A percentile compares a stretch with the other conserved stretches of the same genome.
These are phyloP conservation scores for Artibeus lituratus DNA, from an alignment of 2,797 vertebrate species.

Conservation along the genomic window DNA sequence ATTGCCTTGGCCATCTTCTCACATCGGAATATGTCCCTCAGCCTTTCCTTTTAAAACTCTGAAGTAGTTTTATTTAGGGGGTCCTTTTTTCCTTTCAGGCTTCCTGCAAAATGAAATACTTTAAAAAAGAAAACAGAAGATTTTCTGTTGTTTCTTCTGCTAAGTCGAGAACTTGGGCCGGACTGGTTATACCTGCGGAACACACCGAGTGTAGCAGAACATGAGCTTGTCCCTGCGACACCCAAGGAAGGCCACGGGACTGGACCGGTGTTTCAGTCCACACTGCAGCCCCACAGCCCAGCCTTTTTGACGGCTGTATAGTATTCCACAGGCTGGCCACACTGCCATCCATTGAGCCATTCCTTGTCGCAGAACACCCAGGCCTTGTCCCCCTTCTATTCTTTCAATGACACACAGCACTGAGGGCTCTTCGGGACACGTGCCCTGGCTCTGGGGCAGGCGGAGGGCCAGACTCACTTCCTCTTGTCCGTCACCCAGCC, in stretches of 20 bases:
- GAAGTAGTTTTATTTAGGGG: background rate
- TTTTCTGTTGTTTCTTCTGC: background rate
- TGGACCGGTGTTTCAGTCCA: background rate
- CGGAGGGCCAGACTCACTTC: background rate
- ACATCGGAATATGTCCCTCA: background rate
- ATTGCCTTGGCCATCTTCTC: background rate
- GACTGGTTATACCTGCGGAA: background rate
- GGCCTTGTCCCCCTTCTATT: background rate
- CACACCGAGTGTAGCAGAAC: accelerated
- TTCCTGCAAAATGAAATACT: background rate
- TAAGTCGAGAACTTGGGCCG: background rate
- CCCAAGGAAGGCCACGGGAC: no score
- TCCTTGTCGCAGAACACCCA: no score
- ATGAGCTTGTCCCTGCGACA: no score
- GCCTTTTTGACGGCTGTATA: background rate
- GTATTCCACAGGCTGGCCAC: background rate
- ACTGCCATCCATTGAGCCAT: background rate
- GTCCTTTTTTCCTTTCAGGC: background rate
- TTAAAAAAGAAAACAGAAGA: background rate
- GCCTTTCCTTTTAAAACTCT: background rate
- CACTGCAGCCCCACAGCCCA: no score
- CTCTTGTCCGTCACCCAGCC: background rate
- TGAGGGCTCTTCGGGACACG: background rate
- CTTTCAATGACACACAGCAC: background rate
- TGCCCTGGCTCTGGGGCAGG: background rate